Base-by-base conservation (phyloP, 2,113 vertebrate genomes). In the Seriola dumerili region DNA sequence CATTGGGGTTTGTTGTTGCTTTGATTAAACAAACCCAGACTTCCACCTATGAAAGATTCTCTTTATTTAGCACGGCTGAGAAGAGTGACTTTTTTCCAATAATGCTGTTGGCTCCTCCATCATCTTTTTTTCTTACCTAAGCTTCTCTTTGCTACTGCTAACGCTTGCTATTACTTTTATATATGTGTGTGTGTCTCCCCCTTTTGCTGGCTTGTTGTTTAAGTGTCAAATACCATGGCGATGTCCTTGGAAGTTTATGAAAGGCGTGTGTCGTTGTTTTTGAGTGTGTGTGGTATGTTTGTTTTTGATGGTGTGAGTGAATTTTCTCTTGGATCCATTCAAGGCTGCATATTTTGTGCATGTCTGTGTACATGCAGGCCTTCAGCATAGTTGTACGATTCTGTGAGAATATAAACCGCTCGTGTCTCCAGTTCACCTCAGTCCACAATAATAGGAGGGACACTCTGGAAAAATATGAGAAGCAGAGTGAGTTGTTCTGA, bases 1-100 rank as follows among this genome's bases (percentile, higher is more conserved):
- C 61, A 8, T 66, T 10, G n/a, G 9, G 42, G 70, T 88, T 64
- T 85, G 69, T 61, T 84, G 65, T 59, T 71, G 64, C 69, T 85
- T 78, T 80, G 44, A 71, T 81, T 81, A 72, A 81, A 86, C 8
- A 12, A n/a, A 58, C 23, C 50, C 76, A 67, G 74, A 19, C 64
- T 76, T 71, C 81, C 65, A 70, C 80, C 57, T 83, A 50, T 71
- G 62, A 86, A 91, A 73, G 44, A 52, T 67, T 36, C 72, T 79
- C 40, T 87, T 77, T 48, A 61, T 63, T 65, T 40, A 76, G 19
- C 23, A 17, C 11, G 3, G 7, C 59, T 23, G 38, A 73, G 23
- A 57, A 40, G 12, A 40, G 61, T 79, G n/a, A 52, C 44, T 38
- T 44, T 71, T 66, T 69, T 64, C 10, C 3, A 1, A 3, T 65